Conservation (phyloP, 2,113 vertebrate species). For the Platysteira castanea region DNA sequence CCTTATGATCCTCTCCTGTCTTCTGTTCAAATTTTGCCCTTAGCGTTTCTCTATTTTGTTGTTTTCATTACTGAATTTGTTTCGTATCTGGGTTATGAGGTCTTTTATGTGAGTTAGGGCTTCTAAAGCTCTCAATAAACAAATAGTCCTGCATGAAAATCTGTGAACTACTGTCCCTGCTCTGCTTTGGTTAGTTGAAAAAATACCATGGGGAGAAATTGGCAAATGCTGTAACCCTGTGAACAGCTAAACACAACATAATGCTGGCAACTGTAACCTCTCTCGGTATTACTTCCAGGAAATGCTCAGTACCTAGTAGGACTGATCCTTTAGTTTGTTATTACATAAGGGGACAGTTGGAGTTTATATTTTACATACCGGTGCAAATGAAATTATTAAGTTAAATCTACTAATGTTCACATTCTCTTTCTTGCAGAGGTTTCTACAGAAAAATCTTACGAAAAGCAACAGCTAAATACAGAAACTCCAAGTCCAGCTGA, state of each 20-base stretch:
- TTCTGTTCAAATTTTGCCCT: not conserved
- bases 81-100: not conserved
- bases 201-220: not conserved
- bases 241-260: not conserved
- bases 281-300: not conserved
- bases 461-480: slow-evolving; percentile 58
- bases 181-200: not conserved
- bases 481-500: slow-evolving; percentile 70
- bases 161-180: not conserved
- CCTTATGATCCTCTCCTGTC: not conserved
- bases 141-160: not conserved
- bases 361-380: not conserved
- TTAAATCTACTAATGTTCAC: not conserved
- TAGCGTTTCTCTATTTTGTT: not conserved
- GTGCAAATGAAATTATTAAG: not conserved
- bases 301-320: not conserved
- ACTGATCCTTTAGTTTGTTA: not conserved
- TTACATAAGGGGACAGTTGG: not conserved
- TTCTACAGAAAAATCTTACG: slow-evolving; percentile 18
- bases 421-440: slow-evolving; percentile 37
- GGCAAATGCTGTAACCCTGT: not conserved
- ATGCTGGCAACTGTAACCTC: not conserved
- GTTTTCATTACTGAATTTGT: not conserved
- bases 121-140: not conserved
- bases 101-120: not conserved